Conservation (phyloP, 2,113 vertebrate genomes). For the Eublepharis macularius region DNA sequence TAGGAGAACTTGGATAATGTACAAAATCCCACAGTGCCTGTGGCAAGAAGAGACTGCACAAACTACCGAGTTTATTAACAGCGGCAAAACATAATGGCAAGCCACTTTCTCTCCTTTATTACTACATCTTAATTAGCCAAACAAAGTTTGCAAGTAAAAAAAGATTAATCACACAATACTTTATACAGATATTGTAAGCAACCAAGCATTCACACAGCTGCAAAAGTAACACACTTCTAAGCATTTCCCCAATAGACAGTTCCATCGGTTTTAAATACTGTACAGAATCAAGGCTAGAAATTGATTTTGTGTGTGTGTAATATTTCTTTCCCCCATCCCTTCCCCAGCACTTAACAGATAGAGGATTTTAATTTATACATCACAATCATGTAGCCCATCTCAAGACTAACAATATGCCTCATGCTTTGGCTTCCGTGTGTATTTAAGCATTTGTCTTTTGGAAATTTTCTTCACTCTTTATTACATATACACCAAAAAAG, state of each 20-base stretch:
- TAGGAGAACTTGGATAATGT: neutral
- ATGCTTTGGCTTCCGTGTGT: slow-evolving; percentile 91
- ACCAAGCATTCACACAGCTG: slow-evolving; percentile 86
- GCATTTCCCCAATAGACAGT: slow-evolving; percentile 66
- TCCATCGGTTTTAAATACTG: slow-evolving; percentile 74
- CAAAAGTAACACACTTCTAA: slow-evolving; percentile 74
- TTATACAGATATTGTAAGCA: slow-evolving; percentile 84
- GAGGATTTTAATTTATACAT: slow-evolving; percentile 77
- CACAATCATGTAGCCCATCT: slow-evolving; percentile 82
- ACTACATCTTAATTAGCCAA: slow-evolving; percentile 80
- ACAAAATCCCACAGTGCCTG: neutral
- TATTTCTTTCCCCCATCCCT: slow-evolving; percentile 52
- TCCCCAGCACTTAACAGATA: slow-evolving; percentile 60
- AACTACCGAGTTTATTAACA: slow-evolving; percentile 63
- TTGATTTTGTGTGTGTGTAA: slow-evolving; percentile 40
- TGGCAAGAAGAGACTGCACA: slow-evolving; percentile 32
- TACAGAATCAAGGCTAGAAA: slow-evolving; percentile 85
- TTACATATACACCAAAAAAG: slow-evolving; percentile 85
- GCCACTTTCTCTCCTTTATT: slow-evolving; percentile 74
- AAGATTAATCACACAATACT: slow-evolving; percentile 84
- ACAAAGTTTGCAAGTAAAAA: slow-evolving; percentile 77
- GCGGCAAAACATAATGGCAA: slow-evolving; percentile 79
- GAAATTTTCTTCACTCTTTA: slow-evolving; percentile 66
- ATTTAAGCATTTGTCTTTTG: slow-evolving; percentile 58
- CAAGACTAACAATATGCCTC: slow-evolving; percentile 90